Evolutionary conservation across 2,888 invertebrate species (phyloP), one percentile per base, ranked within the genome.

Genomic region (Conistra vaccinii): DNA sequence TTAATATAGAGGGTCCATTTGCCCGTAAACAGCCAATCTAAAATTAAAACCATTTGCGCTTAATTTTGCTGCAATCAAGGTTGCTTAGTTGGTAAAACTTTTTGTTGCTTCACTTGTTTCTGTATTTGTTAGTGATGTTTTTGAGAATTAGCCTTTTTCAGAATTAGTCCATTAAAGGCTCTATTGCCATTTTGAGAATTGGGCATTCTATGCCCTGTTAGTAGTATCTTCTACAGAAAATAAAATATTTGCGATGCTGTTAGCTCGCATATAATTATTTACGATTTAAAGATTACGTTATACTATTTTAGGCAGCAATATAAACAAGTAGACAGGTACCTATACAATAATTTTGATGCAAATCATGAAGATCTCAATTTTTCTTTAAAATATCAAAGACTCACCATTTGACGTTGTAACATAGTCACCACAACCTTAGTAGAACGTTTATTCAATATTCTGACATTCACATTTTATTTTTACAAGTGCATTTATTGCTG

Each of bases 31-130:
- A 86, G 85, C 81, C 87, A 88, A 90, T 91, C 84, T 91, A 90
- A 91, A 92, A 92, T 92, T 91, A 92, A 92, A 92, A 91, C 87
- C 88, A 88, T 89, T 89, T 88, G 88, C 79, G 60, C 80, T 76
- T 81, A 78, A 86, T 88, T 84, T 85, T 53, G 70, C 62, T 84
- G 82, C 81, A 87, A 81, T 81, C 78, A 83, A 72, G 79, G 81
- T 78, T 83, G 73, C 39, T 35, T 51, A 29, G 45, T 32, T 55
- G 17, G 39, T 3, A 42, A 69, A 45, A 35, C 14, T 68, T 53
- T 72, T 57, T 72, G 42, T 58, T 55, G n/a, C 58, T 61, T 72
- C 35, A 60, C 20, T 68, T 58, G 57, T 63, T 67, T 67, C 17
- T 32, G 17, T 60, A 29, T 32, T 23, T 32, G 17, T 17, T 23